Conservation (phyloP, 2,113 vertebrate genomes). For the Siphamia tubifer region DNA sequence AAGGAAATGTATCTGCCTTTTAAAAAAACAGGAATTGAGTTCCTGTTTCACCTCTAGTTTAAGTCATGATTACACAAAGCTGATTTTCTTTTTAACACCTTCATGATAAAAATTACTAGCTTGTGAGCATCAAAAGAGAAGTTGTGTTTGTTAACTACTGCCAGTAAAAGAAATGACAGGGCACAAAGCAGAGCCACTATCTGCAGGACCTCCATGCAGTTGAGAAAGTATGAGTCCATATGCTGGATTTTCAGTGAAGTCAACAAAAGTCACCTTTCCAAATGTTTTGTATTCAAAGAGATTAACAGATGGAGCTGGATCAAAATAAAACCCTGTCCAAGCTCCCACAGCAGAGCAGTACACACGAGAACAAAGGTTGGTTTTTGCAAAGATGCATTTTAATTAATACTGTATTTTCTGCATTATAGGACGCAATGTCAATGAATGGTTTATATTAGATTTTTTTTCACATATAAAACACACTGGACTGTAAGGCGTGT, state of each 20-base stretch:
- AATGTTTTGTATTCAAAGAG: not conserved
- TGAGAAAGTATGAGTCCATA: not conserved
- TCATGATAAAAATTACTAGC: too few relatives aligned
- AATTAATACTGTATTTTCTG: too few relatives aligned
- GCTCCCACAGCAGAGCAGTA: not conserved
- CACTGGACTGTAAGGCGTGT: too few relatives aligned
- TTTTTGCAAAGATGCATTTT: not conserved
- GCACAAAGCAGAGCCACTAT: not conserved
- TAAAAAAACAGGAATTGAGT: not conserved
- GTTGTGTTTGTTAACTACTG: not conserved
- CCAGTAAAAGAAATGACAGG: not conserved
- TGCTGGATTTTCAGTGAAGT: not conserved
- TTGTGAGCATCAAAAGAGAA: too few relatives aligned
- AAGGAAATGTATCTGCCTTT: not conserved
- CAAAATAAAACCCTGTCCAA: not conserved
- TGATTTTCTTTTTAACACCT: too few relatives aligned
- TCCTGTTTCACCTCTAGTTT: not conserved
- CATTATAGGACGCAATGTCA: too few relatives aligned
- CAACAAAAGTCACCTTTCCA: not conserved
- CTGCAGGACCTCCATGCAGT: not conserved
- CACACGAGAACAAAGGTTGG: not conserved
- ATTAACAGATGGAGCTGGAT: slow-evolving; percentile 2
- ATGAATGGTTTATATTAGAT: too few relatives aligned
- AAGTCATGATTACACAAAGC: not conserved
- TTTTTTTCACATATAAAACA: too few relatives aligned